Conservation (phyloP, 2,113 vertebrate genomes). For the Columbina picui region DNA sequence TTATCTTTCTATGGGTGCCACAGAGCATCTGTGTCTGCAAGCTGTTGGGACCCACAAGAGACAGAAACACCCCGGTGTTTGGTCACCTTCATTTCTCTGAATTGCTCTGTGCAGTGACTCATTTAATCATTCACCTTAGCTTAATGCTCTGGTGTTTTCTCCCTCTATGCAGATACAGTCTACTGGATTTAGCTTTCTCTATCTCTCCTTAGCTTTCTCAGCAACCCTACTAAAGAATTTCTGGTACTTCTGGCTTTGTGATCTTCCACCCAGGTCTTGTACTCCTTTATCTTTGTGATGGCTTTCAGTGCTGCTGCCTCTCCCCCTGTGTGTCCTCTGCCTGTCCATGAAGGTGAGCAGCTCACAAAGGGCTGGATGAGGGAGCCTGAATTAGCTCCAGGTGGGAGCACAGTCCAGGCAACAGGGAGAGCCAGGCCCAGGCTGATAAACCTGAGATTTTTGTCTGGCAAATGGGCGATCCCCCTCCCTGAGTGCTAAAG, state of each 20-base stretch:
- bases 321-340: background rate
- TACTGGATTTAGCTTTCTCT: background rate
- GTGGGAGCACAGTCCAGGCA: background rate
- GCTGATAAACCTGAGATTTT: background rate
- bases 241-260: background rate
- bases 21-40: background rate
- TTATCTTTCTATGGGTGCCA: background rate
- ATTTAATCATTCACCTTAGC: background rate
- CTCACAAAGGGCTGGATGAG: background rate
- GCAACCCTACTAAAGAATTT: background rate
- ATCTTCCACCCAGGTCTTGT: background rate
- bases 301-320: background rate
- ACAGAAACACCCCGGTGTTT: background rate
- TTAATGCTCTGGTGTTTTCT: background rate
- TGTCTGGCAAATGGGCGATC: background rate
- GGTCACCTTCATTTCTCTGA: background rate
- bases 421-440: background rate
- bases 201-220: background rate
- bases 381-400: background rate
- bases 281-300: background rate
- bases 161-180: background rate
- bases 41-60: background rate
- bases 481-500: background rate
- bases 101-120: background rate
- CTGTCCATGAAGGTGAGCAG: accelerated